A percentile compares a stretch with the other conserved stretches of the same genome.
phyloP scores from a whole-genome alignment of 2,888 invertebrate species.

The Thysanoteuthis rhombus region DNA sequence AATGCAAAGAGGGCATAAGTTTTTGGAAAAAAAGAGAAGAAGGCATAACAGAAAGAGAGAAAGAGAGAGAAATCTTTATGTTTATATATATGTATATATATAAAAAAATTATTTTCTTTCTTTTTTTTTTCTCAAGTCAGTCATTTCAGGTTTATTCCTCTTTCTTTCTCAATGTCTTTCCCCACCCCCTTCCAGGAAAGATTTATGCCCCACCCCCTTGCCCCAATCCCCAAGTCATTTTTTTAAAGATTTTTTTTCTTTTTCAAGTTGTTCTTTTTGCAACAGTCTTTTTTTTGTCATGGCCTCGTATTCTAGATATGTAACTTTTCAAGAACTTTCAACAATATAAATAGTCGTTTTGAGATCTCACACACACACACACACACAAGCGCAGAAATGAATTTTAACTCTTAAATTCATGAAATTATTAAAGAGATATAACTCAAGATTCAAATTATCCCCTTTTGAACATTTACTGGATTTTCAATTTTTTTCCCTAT shows the following conservation, averaged over 20 bases:
- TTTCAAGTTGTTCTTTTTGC: background rate
- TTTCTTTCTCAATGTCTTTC: too few relatives aligned
- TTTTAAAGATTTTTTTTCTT: background rate
- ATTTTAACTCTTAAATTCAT: too few relatives aligned
- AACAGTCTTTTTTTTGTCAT: background rate
- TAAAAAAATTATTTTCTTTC: background rate
- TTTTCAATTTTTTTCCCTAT: too few relatives aligned
- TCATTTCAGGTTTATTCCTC: too few relatives aligned
- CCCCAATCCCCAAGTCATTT: too few relatives aligned
- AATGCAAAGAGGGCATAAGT: background rate
- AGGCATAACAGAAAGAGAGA: background rate
- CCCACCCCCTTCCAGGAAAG: too few relatives aligned
- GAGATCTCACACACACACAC: background rate
- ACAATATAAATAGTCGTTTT: background rate
- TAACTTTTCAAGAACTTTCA: background rate
- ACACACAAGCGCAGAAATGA: background rate
- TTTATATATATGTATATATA: background rate
- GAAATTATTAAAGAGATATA: too few relatives aligned
- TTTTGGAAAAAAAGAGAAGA: background rate
- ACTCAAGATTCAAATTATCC: too few relatives aligned
- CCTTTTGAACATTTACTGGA: too few relatives aligned
- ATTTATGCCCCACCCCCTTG: too few relatives aligned
- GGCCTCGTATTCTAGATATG: background rate
- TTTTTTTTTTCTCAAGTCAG: background rate
- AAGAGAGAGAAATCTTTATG: background rate